phyloP scores from a whole-genome alignment of 1,140 invertebrate genomes.

The Melitaea cinxia region DNA sequence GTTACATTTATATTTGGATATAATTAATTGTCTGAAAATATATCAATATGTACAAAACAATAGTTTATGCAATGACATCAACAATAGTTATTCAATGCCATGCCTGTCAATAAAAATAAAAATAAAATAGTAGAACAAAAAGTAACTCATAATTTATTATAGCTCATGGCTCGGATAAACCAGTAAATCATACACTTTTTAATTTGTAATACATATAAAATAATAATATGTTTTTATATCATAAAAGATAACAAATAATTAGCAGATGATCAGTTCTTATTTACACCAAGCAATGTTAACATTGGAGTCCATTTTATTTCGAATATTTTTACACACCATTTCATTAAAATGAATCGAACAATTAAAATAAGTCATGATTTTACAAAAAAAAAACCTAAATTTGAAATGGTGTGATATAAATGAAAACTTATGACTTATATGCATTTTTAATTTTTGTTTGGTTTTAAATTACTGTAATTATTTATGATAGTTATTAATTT shows the following conservation, averaged over 20 bases:
- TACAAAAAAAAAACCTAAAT: background rate
- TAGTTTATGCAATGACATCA: background rate
- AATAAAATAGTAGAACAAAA: background rate
- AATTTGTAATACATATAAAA: background rate
- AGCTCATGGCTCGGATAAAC: constrained; percentile 4
- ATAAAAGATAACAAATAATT: background rate
- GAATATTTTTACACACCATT: background rate
- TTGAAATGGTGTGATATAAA: constrained; percentile 1
- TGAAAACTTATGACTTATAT: background rate
- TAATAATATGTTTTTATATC: no score
- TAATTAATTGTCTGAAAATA: background rate
- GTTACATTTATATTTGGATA: background rate
- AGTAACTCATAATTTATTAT: background rate
- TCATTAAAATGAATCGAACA: background rate
- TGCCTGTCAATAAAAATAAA: background rate
- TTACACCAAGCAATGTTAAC: background rate
- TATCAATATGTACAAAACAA: background rate
- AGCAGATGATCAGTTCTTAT: background rate
- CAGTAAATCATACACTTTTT: background rate
- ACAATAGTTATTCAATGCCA: background rate
- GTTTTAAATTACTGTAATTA: constrained; percentile 46
- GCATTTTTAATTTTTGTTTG: constrained; percentile 39
- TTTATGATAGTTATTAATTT: constrained; percentile 34
- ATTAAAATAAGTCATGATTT: background rate
- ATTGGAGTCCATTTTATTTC: background rate